Evolutionary conservation across 2,797 vertebrate genomes (phyloP), one percentile per base, ranked within the genome.

Genomic region (Coregonus sp.): DNA sequence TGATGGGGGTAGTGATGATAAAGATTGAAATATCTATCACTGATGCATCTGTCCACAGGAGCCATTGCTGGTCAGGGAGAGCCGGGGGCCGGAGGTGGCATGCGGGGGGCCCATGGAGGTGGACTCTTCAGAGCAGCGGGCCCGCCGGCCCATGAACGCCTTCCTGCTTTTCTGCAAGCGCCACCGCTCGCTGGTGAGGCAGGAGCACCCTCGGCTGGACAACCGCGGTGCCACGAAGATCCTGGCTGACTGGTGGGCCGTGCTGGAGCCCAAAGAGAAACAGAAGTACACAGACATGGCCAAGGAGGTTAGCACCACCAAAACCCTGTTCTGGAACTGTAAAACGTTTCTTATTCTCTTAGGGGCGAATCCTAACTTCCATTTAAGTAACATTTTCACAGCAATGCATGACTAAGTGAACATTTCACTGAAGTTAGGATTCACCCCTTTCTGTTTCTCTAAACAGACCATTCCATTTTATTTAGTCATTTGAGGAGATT

Each of bases 271-370:
- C 85, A 97, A 96, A 84, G 98, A 99, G 92, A 99, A 99, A 88
- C 98, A 99, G 91, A 99, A 99, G 87, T 99, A 99, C 88, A 99
- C 97, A 29, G 98, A 99, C 92, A 98, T 99, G 98, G 98, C 98
- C 85, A 99, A 99, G 95, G 98, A 99, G 97, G 98, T 99, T 67
- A 84, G 82, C 68, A 37, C 56, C 6, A 2, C 18, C 4, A 5
- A 59, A 59, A 59, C 5, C 56, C 3, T 56, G 52, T 56, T 16
- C 52, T 56, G 52, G 52, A 56, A 20, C 52, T 16, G 16, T 56
- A 16, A 56, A 56, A 56, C 9, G 7, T 63, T 18, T 63, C 11
- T 12, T 15, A 25, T 14, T 65, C 63, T 29, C 18, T 65, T 59
- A 0, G 54, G 18, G 54, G 18, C 0, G 4, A 56, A 16, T 56